Conservation (phyloP, 2,113 vertebrate species). For the Corvus moneduloides region DNA sequence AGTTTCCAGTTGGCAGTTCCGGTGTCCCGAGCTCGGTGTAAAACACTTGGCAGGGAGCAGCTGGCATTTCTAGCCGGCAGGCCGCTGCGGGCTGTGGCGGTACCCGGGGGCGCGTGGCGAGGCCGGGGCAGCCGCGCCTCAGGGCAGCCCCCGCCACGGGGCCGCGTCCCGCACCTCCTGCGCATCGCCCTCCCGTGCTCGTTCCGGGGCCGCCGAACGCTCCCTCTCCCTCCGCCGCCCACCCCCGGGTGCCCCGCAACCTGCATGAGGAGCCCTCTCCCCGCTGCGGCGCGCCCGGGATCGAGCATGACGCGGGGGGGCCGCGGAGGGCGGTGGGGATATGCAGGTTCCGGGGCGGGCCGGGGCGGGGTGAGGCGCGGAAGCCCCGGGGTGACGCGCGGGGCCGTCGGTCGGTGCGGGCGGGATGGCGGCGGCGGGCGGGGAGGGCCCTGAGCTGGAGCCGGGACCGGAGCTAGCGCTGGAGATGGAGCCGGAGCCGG, state of each 20-base stretch:
- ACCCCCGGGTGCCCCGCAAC: not conserved
- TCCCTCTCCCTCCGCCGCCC: rapidly evolving
- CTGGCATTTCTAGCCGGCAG: not conserved
- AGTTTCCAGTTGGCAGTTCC: not conserved
- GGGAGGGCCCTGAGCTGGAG: not conserved
- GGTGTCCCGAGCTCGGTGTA: rapidly evolving
- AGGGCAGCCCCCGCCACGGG: not conserved
- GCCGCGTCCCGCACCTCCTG: not conserved
- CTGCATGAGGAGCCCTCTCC: not conserved
- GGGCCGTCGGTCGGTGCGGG: not conserved
- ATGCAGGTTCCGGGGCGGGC: slow-evolving; percentile 51
- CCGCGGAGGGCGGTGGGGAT: not conserved
- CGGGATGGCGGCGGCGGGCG: not conserved
- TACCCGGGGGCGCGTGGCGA: rapidly evolving
- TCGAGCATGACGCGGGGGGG: not conserved
- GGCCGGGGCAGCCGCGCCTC: rapidly evolving
- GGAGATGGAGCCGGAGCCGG: not conserved
- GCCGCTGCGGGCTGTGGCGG: too few relatives aligned
- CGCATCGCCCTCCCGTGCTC: not conserved
- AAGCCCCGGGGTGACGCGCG: not conserved
- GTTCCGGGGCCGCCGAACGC: not conserved
- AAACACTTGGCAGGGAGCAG: too few relatives aligned
- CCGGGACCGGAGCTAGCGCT: not conserved
- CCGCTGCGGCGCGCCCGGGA: not conserved
- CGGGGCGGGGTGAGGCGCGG: not conserved